Evolutionary conservation across 1,140 invertebrate species (phyloP).

Genomic region (Amyelois transitella): DNA sequence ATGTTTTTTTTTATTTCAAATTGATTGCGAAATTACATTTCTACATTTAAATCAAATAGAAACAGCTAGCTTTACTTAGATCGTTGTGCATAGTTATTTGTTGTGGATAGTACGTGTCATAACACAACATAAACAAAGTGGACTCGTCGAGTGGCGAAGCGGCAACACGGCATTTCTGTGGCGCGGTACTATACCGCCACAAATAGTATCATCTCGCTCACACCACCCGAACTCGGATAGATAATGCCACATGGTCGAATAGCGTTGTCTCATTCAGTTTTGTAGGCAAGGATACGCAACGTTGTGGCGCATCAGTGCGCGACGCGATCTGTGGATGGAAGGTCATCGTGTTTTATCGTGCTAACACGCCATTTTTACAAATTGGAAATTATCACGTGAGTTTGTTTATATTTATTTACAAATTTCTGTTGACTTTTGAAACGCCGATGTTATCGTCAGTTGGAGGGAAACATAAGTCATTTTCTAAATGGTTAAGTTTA

Average conservation of each 20-base stretch:
- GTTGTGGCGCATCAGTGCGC: slow-evolving; percentile 29
- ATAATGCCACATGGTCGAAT: neutral
- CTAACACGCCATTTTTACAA: slow-evolving; percentile 9
- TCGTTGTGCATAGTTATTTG: too few relatives aligned
- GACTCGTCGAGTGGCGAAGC: slow-evolving; percentile 10
- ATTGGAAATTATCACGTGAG: slow-evolving; percentile 1
- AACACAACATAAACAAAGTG: slow-evolving; percentile 7
- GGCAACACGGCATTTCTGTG: slow-evolving; percentile 21
- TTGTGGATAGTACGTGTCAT: neutral
- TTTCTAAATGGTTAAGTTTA: too few relatives aligned
- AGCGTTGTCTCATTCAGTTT: neutral
- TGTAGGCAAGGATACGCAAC: neutral
- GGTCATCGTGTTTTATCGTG: slow-evolving; percentile 24
- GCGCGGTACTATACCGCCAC: slow-evolving; percentile 8
- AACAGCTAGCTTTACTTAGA: too few relatives aligned
- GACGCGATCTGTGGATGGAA: slow-evolving; percentile 25
- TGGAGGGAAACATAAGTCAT: too few relatives aligned
- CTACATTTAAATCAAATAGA: too few relatives aligned
- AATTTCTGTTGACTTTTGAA: too few relatives aligned
- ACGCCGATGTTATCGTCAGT: too few relatives aligned
- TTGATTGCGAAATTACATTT: too few relatives aligned
- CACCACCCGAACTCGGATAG: neutral
- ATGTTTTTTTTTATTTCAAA: too few relatives aligned
- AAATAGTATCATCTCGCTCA: slow-evolving; percentile 14
- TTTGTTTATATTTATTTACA: too few relatives aligned